Evolutionary conservation across 2,113 vertebrate species (phyloP).

Genomic region (Oceanodroma tethys): DNA sequence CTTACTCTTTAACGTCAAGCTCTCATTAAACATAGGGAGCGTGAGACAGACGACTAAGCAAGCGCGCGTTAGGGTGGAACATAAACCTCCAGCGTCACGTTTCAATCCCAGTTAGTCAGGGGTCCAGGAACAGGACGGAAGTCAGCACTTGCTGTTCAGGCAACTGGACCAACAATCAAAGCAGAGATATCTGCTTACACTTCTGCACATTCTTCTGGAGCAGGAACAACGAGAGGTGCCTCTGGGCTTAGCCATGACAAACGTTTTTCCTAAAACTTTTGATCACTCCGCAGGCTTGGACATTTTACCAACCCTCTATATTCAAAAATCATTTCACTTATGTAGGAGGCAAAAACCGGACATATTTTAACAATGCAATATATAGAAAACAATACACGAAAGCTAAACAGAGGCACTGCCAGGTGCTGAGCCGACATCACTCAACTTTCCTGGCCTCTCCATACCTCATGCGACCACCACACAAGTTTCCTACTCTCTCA

Average conservation of each 20-base stretch:
- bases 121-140: conserved; percentile 3
- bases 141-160: background rate
- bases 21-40: background rate
- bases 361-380: background rate
- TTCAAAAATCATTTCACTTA: background rate
- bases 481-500: background rate
- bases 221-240: background rate
- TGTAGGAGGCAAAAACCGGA: background rate
- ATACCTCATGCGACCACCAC: background rate
- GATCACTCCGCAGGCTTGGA: background rate
- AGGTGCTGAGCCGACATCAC: background rate
- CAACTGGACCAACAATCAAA: conserved; percentile 37
- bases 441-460: background rate
- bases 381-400: background rate
- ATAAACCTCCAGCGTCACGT: background rate
- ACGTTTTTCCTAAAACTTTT: background rate
- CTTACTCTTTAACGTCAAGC: background rate
- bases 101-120: background rate
- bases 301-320: background rate
- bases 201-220: background rate
- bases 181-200: background rate
- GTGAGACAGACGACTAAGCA: background rate
- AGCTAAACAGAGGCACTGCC: background rate
- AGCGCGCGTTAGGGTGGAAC: background rate
- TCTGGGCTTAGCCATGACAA: background rate